Conservation (phyloP, 2,888 invertebrate genomes). For the Lithophane socia region DNA sequence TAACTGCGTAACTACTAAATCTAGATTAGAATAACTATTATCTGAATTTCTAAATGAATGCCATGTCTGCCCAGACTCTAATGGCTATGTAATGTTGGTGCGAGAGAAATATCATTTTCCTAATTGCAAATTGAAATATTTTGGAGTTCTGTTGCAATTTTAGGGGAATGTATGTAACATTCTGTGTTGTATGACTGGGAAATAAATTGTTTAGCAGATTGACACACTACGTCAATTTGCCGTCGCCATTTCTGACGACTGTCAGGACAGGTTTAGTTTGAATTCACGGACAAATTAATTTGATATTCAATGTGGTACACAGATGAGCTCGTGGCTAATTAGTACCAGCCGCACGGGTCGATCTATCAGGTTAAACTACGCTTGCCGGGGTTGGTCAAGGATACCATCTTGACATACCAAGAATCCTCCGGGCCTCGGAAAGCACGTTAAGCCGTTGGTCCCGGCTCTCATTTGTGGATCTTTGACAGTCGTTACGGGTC, state of each 20-base stretch:
- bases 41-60: constrained; percentile 57
- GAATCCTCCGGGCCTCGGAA: too few species aligned
- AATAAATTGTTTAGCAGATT: neutral
- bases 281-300: neutral
- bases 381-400: too few species aligned
- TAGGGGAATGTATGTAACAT: neutral
- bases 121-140: constrained; percentile 66
- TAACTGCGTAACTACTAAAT: constrained; percentile 49
- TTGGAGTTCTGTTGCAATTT: constrained; percentile 24
- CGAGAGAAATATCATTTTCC: constrained; percentile 49
- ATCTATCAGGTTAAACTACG: too few species aligned
- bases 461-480: too few species aligned
- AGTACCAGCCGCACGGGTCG: too few species aligned
- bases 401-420: too few species aligned
- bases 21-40: constrained; percentile 61
- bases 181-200: neutral
- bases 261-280: neutral
- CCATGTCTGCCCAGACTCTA: constrained; percentile 42
- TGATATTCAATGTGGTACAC: neutral
- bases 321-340: too few species aligned
- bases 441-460: too few species aligned
- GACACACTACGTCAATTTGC: neutral
- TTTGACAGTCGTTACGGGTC: too few species aligned
- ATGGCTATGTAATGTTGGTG: constrained; percentile 42
- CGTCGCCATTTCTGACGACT: neutral